phyloP scores from a whole-genome alignment of 2,797 vertebrate species.

The Fratercula arctica region DNA sequence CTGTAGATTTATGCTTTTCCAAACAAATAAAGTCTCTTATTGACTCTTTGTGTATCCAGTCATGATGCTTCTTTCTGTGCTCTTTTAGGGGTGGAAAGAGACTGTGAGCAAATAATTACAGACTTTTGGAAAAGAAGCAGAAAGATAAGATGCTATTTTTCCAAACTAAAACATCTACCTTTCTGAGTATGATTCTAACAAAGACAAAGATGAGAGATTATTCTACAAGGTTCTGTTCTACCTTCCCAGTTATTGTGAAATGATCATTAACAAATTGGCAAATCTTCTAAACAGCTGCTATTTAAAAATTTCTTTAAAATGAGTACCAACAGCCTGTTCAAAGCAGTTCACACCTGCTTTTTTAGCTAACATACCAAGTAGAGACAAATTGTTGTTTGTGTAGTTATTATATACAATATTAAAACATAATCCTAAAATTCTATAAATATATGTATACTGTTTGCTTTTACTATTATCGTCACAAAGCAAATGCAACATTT shows the following conservation, averaged over 20 bases:
- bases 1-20: background rate
- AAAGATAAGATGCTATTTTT: background rate
- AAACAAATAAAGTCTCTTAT: background rate
- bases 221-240: background rate
- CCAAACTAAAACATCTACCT: background rate
- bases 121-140: background rate
- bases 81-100: background rate
- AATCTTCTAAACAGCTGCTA: background rate
- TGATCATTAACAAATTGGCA: background rate
- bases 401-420: background rate
- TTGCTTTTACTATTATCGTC: slow-evolving; percentile 22
- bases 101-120: background rate
- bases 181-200: background rate
- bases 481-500: slow-evolving; percentile 63
- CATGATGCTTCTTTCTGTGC: background rate
- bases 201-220: background rate
- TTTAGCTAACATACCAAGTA: background rate
- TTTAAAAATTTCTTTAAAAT: slow-evolving; percentile 19
- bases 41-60: background rate
- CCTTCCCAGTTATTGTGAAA: background rate
- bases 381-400: background rate
- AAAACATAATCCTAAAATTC: slow-evolving; percentile 6
- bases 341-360: background rate
- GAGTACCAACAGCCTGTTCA: background rate
- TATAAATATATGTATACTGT: background rate